Base-by-base conservation (phyloP, 1,140 invertebrate species). In the Macrostomum lignano region DNA sequence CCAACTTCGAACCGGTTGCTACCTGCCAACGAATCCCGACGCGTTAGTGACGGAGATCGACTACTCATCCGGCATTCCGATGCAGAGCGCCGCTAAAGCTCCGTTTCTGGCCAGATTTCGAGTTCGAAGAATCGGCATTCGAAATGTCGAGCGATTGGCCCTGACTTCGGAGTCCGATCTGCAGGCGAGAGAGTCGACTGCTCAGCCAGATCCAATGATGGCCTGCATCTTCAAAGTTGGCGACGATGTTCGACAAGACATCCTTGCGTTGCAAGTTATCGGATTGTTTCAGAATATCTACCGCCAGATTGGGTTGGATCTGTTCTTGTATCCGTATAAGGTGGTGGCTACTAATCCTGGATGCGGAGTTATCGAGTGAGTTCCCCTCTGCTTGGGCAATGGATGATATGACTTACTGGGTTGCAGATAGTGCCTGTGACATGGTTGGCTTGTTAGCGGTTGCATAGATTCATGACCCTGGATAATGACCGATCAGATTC, bases 11-110 rank as follows among this genome's bases (percentile, higher is more conserved):
- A 67, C 71, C 7, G 52, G 88, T 2, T 94, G 84, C 54, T 98
- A 98, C 58, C 58, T 98, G 21, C 91, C 91, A 1, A 94, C 86
- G 0, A 96, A 94, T 65, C 86, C 88, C 1, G 88, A 98, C 54
- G 78, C 86, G 1, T 73, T 96, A 66, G 78, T 98, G 0, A 48
- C 86, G 9, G 82, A 93, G 48, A 94, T 98, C 45, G 84, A 96
- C 57, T 79, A 81, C 44, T 75, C 79, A 43, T 93, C 81, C 48
- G 91, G 82, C 11, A 84, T 76, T 4, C 91, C 91, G 1, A 88
- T 98, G 82, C 91, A 98, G 54, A 94, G 84, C 65, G 88, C 88
- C 14, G 88, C 86, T 0, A 98, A 98, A 60, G 88, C 88, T 15
- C 88, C 91, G 0, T 98, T 82, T 56, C 57, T 96, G 36, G 86